phyloP scores from a whole-genome alignment of 2,888 invertebrate species.

The Candidula unifasciata region DNA sequence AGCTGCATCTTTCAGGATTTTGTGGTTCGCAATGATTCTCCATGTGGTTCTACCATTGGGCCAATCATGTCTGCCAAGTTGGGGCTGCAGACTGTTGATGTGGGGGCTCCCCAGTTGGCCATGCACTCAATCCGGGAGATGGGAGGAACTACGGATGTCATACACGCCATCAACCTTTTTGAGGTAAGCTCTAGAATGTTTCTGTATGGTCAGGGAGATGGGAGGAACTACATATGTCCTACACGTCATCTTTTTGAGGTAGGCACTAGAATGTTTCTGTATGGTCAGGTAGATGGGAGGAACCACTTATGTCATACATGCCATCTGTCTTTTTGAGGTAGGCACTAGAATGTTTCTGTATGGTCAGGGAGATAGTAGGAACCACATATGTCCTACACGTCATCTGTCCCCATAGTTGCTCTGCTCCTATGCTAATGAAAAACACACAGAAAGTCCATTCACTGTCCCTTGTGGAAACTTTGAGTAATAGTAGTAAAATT shows the following conservation, averaged over 20 bases:
- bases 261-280: too few relatives aligned
- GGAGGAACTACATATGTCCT: too few relatives aligned
- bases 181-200: slow-evolving; percentile 66
- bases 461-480: too few relatives aligned
- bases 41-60: slow-evolving; percentile 80
- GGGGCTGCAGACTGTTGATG: slow-evolving; percentile 79
- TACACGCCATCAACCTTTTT: slow-evolving; percentile 77
- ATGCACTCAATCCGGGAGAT: slow-evolving; percentile 81
- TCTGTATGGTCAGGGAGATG: too few relatives aligned
- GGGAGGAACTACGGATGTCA: slow-evolving; percentile 78
- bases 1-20: slow-evolving; percentile 78
- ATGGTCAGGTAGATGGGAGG: slow-evolving; percentile 79
- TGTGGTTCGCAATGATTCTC: slow-evolving; percentile 79
- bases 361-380: too few relatives aligned
- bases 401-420: too few relatives aligned
- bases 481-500: too few relatives aligned
- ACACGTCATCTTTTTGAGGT: too few relatives aligned
- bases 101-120: slow-evolving; percentile 79
- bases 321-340: slow-evolving; percentile 78
- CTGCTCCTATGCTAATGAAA: too few relatives aligned
- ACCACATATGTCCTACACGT: too few relatives aligned
- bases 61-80: slow-evolving; percentile 80
- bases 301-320: slow-evolving; percentile 77
- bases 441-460: too few relatives aligned
- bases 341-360: too few relatives aligned